Base-by-base conservation (phyloP, 1,140 invertebrate genomes). In the Panagrolaimus sp. region DNA sequence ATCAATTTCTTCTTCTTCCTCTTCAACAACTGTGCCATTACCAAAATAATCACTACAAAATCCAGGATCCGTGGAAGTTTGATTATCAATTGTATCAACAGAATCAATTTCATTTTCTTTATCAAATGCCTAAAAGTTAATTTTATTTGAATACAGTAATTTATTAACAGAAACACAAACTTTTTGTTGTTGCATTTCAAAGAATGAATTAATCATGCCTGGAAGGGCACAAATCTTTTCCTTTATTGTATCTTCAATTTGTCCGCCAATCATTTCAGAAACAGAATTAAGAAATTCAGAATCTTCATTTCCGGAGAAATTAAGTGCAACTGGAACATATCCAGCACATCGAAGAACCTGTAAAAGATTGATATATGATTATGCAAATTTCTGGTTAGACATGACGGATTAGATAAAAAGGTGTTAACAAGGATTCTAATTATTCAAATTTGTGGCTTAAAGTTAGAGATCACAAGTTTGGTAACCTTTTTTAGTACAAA, bases 11-110 rank as follows among this genome's bases (percentile, higher is more conserved):
- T 48, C 38, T 6, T n/a, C 10, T 8, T 44, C 10, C 5, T 46
- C 24, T 1, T 69, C 26, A 9, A 10, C 26, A 28, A 9, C 67
- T 15, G 7, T 43, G 7, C 24, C n/a, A 5, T 43, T 24, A 28
- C 62, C 69, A 65, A 76, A 76, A 21, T 38, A 38, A 38, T 38
- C 32, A 38, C 32, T 38, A 38, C 32, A 38, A 38, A 38, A 38
- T 38, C 32, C 32, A 4, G 78, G 47, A 43, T 76, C 52, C 14
- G 14, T 58, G 17, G 21, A 58, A 21, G 28, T 12, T 8, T n/a
- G 17, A 28, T 58, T 28, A 26, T 58, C 52, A 3, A 58, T 21
- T 5, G 52, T 10, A 26, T 58, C 52, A 58, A 21, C 21, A 21
- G 15, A n/a, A 2, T 58, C 4, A 28, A n/a, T 58, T 10, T 28